Base-by-base conservation (phyloP, 2,888 invertebrate genomes). In the Macropis europaea region DNA sequence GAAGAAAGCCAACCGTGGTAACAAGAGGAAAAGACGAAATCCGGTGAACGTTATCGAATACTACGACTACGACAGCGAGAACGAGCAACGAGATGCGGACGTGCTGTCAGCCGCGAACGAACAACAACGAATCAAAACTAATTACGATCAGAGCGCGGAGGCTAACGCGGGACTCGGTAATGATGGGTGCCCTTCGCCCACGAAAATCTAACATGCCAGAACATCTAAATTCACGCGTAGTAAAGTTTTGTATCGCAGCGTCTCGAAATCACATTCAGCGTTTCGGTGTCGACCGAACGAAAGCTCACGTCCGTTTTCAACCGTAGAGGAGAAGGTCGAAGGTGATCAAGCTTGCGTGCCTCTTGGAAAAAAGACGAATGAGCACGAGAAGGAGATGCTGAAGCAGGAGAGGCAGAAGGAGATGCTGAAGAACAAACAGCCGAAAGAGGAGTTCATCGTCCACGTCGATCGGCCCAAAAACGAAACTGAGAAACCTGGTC, bases 61-160 rank as follows among this genome's bases (percentile, higher is more conserved):
- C 67, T 85, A 86, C 61, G 85, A 86, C 77, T 86, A 86, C 66
- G 82, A 86, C 3, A 73, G 68, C 32, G 74, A 79, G 17, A 42
- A 47, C 4, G 81, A 82, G 22, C 61, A 68, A 3, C 47, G 53
- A 2, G 61, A 73, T 9, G 43, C 13, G 24, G 73, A 75, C 13
- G 40, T 48, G 5, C 4, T 32, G 22, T 42, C 42, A 0, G 17
- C 43, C 4, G 36, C 52, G 3, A 40, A 22, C 30, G 74, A 79
- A 15, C 40, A 63, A 3, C 56, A 52, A 17, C 34, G 13, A 7
- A n/a, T 6, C 7, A 45, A 38, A 30, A 38, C 36, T 11, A 53
- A 40, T 36, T 40, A 60, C n/a, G 53, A 63, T 9, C 54, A 30
- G 34, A 61, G 30, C 38, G 17, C 24, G 3, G 48, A 59, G 17